phyloP scores from a whole-genome alignment of 2,113 vertebrate species.

The Chrysemys picta region DNA sequence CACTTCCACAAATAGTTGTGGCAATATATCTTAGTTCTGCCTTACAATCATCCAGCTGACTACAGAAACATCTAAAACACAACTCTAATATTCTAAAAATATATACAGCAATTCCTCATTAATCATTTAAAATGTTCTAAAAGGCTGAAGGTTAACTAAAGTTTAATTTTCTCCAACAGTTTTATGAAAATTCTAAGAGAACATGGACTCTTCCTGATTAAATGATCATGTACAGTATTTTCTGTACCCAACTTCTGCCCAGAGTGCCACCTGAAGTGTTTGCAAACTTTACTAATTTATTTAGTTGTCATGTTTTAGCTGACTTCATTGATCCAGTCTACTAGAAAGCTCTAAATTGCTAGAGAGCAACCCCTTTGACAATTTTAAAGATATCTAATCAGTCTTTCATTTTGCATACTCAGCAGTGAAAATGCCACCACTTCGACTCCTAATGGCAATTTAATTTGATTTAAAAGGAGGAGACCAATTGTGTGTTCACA shows the following conservation, averaged over 20 bases:
- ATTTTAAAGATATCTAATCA: neutral
- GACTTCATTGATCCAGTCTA: neutral
- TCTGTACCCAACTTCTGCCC: accelerated
- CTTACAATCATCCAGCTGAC: neutral
- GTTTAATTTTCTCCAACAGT: neutral
- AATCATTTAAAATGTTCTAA: neutral
- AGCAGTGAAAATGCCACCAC: neutral
- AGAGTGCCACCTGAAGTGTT: neutral
- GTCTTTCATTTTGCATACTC: neutral
- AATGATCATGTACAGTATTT: neutral
- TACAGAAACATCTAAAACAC: neutral
- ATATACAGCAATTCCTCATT: neutral
- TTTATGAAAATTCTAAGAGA: neutral
- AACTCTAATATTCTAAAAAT: neutral
- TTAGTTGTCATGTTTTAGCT: neutral
- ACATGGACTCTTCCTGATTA: neutral
- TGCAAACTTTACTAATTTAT: neutral
- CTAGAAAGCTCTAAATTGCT: neutral
- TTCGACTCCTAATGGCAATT: neutral
- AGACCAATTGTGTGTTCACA: neutral
- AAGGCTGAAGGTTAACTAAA: neutral
- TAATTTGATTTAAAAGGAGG: neutral
- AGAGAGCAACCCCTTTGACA: neutral
- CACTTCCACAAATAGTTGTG: neutral
- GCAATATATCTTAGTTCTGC: neutral